Evolutionary conservation across 2,797 vertebrate genomes (phyloP), one percentile per base, ranked within the genome.

Genomic region (Coracias cyanogaster): DNA sequence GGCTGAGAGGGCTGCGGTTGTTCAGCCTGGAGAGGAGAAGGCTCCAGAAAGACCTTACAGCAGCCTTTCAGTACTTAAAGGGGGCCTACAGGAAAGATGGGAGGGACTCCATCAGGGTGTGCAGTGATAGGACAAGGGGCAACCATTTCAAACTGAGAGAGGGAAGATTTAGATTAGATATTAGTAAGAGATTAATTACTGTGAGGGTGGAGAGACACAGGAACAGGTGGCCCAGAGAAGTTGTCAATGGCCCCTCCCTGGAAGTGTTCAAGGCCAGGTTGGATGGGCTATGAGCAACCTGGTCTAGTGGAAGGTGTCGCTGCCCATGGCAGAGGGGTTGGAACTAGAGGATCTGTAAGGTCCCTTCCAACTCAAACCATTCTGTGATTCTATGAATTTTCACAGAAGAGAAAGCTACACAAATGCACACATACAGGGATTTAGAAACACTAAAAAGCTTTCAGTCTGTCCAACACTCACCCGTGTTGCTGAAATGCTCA

Each of bases 401-500:
- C 20, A 28, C 31, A 57, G 67, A 76, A 35, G 10, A 61, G 61
- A 76, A 86, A 79, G 48, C 33, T 43, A 64, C 65, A 61, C 70
- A 76, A 69, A 81, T 8, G 2, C 54, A 49, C 14, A 10, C 2
- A 12, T 8, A 5, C 0, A 1, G 35, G 13, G 43, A 72, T 90
- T 55, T 45, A 57, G 37, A 31, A 77, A 46, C 24, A 25, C 35
- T 33, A 2, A 72, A 85, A 93, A 45, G 31, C n/a, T 85, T 90
- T 62, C n/a, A 52, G 37, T 25, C 52, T 22, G 5, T 26, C n/a
- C 3, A 0, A 39, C 5, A 12, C 21, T 25, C n/a, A 52, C 15
- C 33, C 3, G 0, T 2, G 6, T 1, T 15, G 35, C 31, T 55
- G 51, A 58, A 70, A 51, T 22, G 22, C 37, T 48, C 41, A 21